Base-by-base conservation (phyloP, 2,797 vertebrate species). In the Hephaestus fuliginosus region DNA sequence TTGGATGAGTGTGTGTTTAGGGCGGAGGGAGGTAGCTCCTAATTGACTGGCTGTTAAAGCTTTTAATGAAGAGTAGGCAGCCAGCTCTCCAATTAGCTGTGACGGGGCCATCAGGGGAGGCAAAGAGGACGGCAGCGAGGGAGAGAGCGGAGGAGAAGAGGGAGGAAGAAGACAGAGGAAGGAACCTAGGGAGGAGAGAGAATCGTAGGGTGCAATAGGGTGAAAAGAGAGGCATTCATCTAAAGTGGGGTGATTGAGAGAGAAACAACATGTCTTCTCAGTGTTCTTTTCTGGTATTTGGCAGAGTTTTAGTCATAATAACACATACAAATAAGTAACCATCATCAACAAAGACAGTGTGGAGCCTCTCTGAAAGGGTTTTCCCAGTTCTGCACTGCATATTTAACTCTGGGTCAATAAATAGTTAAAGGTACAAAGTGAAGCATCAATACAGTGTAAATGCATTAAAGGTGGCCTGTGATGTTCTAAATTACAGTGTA, bases 41-140 rank as follows among this genome's bases (percentile, higher is more conserved):
- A 95, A 95, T 94, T 94, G 92, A 86, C 90, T 92, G 76, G 46
- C 74, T 89, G 82, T 91, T 87, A 84, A 90, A 90, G 88, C 88
- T 87, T 91, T 91, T 92, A 91, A 92, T 92, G 73, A 94, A 92
- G 87, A 91, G 86, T 75, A 55, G 76, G 81, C 87, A 80, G 82
- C 73, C 74, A 57, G 60, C 64, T 74, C 87, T 89, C 90, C 85
- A 91, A 92, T 93, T 93, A 92, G 80, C 87, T 75, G 83, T 74
- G 74, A 77, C 65, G 77, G 70, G 70, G 70, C 51, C 70, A 80
- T 89, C 70, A 60, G 89, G 79, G 87, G 86, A 89, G 82, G 74
- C 71, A 86, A 72, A 68, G 73, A 83, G 80, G 81, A 83, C 15
- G 17, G 64, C 48, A 46, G 74, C 57, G 76, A 15, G 67, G 70